Evolutionary conservation across 2,797 vertebrate species (phyloP), one percentile per base, ranked within the genome.

Genomic region (Otolemur crassicaudatus): DNA sequence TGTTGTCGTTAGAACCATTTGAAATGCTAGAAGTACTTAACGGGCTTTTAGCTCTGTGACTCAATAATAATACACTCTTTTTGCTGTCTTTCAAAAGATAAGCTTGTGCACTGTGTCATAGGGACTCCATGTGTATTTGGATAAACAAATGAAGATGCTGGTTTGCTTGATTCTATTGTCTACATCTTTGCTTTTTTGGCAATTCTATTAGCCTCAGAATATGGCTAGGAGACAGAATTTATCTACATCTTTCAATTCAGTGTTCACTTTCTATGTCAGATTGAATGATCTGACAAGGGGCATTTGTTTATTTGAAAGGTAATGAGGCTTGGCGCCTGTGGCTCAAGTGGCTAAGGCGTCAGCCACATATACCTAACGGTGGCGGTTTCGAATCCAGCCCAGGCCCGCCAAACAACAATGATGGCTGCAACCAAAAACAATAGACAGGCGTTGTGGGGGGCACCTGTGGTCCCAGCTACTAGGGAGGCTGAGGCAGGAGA

Each of bases 151-250:
- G 53, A 89, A 91, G 53, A 69, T 4, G 22, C 19, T 87, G 16
- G 7, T 73, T 94, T 87, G 90, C 37, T 96, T 34, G 12, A 77
- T 77, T 91, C 29, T 73, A 12, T 94, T 94, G 84, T 87, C 72
- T 72, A 31, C 8, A 53, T 63, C 2, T 87, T 77, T 80, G 16
- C 23, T 9, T 63, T 40, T 75, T 80, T 72, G 25, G 31, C n/a
- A 65, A 40, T 56, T 16, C 37, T 60, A 25, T 72, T 79, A 83
- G 60, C 31, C 19, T 11, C 27, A 77, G 72, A 72, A 96, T 93
- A 19, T 84, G 34, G 2, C 14, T 29, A 49, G 14, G 75, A 81
- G 40, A 56, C 43, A 83, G 46, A 89, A 79, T 77, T 81, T 83
- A 84, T 43, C 73, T 83, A 61, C 34, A 88, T 58, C 31, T 80